These are phyloP conservation scores for Calephelis nemesis DNA, from an alignment of 1,140 invertebrate genomes.

Conservation along the genomic window DNA sequence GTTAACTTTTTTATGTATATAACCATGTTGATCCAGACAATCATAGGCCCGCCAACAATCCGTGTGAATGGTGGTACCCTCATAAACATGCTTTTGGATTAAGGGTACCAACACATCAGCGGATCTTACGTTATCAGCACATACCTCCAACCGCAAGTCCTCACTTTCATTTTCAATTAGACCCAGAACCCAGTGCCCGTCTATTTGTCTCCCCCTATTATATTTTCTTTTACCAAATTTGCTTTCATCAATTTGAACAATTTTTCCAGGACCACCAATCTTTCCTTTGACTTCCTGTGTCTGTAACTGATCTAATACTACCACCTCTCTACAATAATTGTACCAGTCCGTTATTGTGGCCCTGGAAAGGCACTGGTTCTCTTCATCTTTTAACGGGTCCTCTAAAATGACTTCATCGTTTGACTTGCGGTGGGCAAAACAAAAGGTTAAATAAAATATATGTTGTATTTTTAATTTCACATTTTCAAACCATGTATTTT, in stretches of 20 bases:
- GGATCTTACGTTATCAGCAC: background rate
- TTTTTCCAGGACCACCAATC: background rate
- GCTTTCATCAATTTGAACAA: conserved; percentile 8
- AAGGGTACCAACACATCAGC: conserved; percentile 24
- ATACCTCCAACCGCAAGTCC: too few relatives aligned
- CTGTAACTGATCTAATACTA: background rate
- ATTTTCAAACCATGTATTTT: too few relatives aligned
- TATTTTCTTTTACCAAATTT: background rate
- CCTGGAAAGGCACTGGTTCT: background rate
- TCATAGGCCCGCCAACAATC: conserved; percentile 30
- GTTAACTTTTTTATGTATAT: conserved; percentile 32
- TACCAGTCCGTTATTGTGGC: conserved; percentile 2
- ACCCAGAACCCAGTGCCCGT: background rate
- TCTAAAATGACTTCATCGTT: too few relatives aligned
- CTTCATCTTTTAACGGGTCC: background rate
- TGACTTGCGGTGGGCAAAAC: too few relatives aligned
- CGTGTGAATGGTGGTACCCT: conserved; percentile 28
- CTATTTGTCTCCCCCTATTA: background rate
- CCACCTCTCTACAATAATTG: conserved; percentile 4
- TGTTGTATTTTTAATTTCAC: too few relatives aligned
- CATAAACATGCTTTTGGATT: conserved; percentile 27
- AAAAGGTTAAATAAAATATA: too few relatives aligned
- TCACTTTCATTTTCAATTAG: background rate
- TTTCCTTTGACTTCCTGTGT: background rate
- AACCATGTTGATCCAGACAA: conserved; percentile 29